Evolutionary conservation across 2,888 invertebrate species (phyloP).

Genomic region (Bembecia ichneumoniformis): DNA sequence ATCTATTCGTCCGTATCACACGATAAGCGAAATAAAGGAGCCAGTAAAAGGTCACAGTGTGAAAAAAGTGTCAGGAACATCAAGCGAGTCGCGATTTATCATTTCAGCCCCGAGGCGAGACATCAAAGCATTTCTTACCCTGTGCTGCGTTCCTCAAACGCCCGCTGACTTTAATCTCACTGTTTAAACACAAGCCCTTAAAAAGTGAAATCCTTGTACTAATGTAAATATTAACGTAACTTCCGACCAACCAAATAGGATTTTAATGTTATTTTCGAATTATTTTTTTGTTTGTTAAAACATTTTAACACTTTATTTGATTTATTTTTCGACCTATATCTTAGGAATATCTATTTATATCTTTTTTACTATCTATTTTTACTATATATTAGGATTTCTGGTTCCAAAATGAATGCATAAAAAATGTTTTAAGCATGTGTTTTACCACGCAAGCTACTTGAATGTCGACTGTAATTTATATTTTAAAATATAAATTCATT

Average conservation of each 20-base stretch:
- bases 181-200: constrained; percentile 29
- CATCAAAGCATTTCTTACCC: constrained; percentile 43
- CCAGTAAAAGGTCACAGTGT: constrained; percentile 36
- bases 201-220: neutral
- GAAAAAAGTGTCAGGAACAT: constrained; percentile 49
- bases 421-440: no score
- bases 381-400: no score
- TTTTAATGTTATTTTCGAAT: neutral
- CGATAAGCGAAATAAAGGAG: constrained; percentile 49
- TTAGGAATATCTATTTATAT: no score
- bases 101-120: constrained; percentile 36
- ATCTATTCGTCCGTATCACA: constrained; percentile 41
- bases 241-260: neutral
- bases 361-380: no score
- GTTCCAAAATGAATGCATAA: no score
- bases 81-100: constrained; percentile 55
- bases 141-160: constrained; percentile 27
- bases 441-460: no score
- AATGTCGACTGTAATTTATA: no score
- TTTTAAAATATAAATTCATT: no score
- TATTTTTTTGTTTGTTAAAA: neutral
- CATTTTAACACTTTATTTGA: no score
- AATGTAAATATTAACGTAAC: neutral
- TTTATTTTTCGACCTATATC: no score
- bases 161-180: constrained; percentile 52